A percentile compares a stretch with the other conserved stretches of the same genome.
Evolutionary conservation across 2,888 invertebrate species (phyloP).

Genomic region (Oeneis ivallda): DNA sequence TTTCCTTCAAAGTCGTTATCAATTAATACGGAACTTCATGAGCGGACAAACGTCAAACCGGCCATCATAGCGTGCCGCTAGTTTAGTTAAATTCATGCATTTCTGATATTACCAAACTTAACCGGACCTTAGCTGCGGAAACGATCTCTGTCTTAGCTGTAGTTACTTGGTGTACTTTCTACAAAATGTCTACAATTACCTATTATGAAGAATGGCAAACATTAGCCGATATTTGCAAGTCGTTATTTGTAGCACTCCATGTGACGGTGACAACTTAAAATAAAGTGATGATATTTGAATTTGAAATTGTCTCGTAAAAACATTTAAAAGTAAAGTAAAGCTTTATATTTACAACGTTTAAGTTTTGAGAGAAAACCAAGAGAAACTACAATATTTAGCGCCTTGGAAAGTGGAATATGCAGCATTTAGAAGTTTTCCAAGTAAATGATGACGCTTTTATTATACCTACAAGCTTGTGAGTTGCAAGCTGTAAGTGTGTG

Average conservation of each 20-base stretch:
- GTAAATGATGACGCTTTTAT: not conserved
- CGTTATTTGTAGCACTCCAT: not conserved
- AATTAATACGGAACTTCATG: too few species aligned
- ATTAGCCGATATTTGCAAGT: not conserved
- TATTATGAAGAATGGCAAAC: not conserved
- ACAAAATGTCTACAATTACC: not conserved
- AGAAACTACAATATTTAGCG: conserved; percentile 1
- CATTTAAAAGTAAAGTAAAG: not conserved
- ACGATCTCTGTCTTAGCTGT: too few species aligned
- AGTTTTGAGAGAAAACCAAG: conserved; percentile 6
- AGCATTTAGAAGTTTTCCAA: conserved; percentile 2
- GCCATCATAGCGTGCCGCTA: too few species aligned
- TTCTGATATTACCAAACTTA: not conserved
- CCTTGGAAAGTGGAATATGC: conserved; percentile 13
- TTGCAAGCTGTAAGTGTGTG: not conserved
- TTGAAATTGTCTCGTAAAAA: too few species aligned
- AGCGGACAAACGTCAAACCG: too few species aligned
- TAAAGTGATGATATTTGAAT: too few species aligned
- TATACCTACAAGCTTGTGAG: not conserved
- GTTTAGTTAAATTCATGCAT: too few species aligned
- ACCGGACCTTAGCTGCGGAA: too few species aligned
- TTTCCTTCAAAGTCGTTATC: too few species aligned
- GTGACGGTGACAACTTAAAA: not conserved
- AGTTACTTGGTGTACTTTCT: not conserved
- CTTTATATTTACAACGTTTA: not conserved